Evolutionary conservation across 2,888 invertebrate genomes (phyloP).

Genomic region (Ditula angustiorana): DNA sequence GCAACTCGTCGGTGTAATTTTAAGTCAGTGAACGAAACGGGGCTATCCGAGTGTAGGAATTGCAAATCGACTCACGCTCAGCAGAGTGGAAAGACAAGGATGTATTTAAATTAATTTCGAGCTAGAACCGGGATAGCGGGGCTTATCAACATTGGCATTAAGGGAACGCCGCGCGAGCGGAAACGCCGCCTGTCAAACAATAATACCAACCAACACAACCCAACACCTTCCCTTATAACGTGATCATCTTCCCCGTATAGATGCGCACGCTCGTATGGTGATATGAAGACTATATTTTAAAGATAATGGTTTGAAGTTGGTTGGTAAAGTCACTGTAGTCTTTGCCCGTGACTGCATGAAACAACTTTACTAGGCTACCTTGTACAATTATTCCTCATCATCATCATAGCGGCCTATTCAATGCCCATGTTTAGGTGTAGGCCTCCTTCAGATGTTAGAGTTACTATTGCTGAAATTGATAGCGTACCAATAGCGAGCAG

Average conservation of each 20-base stretch:
- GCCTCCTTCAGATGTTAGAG: no score
- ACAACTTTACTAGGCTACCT: no score
- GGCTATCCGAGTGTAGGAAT: constrained; percentile 74
- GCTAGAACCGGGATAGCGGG: constrained; percentile 46
- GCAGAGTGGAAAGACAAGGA: constrained; percentile 75
- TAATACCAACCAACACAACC: constrained; percentile 30
- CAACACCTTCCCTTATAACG: constrained; percentile 36
- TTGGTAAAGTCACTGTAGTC: no score
- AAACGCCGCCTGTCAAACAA: constrained; percentile 36
- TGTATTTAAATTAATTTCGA: constrained; percentile 79
- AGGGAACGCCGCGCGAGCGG: constrained; percentile 25
- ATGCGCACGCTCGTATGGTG: background rate
- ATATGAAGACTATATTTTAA: background rate
- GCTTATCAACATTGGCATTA: constrained; percentile 48
- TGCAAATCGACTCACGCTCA: constrained; percentile 75
- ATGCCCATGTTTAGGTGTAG: no score
- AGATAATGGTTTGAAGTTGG: background rate
- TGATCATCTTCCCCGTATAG: constrained; percentile 12
- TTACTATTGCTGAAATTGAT: no score
- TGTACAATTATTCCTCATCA: no score
- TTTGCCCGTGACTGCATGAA: no score
- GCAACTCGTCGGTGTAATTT: constrained; percentile 66
- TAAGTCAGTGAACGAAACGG: constrained; percentile 70
- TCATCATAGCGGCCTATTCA: no score
- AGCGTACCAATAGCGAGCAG: no score